Evolutionary conservation across 2,113 vertebrate genomes (phyloP), one percentile per base, ranked within the genome.

Genomic region (Carassius carassius): DNA sequence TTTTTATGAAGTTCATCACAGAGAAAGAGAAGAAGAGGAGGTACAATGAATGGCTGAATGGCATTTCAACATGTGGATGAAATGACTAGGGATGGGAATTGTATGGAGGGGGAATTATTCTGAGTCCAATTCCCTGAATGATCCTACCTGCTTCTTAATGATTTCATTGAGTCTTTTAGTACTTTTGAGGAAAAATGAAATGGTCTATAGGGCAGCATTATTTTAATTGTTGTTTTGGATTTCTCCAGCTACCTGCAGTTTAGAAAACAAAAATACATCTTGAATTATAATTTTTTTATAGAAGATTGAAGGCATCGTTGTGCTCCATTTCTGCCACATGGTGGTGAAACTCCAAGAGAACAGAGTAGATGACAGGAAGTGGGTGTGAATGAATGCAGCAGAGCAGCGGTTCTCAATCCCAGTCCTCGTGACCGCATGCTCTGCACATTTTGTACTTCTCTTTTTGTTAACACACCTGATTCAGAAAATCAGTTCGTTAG

Each of bases 1-100:
- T 81, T 47, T 81, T 81, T 47, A 70, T 35, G 63, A 51, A 81
- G 79, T 81, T 81, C 44, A 44, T 80, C 60, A 47, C 14, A 23
- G 63, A 69, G 10, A 67, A 49, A 69, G 63, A 67, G 65, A 58
- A 67, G 65, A 58, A 49, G 29, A 8, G 16, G 41, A 37, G 63
- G 19, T 37, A 35, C 44, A 35, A n/a, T 72, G 29, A 21, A 23
- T 56, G 19, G 67, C 47, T 51, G 81, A 82, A 82, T 37, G 19
- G 35, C 32, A 58, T 82, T 65, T 56, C 9, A 25, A 21, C 14
- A 6, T 72, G 67, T 58, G 81, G 29, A 58, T 72, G 29, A 72
- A 54, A 82, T 72, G 12, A 54, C 19, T 54, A 25, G 23, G 62
- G 62, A 37, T 35, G 47, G 25, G 23, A 13, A 49, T n/a, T 70